These are phyloP conservation scores for Peromyscus attwateri DNA, from an alignment of 2,797 vertebrate genomes.

Conservation along the genomic window DNA sequence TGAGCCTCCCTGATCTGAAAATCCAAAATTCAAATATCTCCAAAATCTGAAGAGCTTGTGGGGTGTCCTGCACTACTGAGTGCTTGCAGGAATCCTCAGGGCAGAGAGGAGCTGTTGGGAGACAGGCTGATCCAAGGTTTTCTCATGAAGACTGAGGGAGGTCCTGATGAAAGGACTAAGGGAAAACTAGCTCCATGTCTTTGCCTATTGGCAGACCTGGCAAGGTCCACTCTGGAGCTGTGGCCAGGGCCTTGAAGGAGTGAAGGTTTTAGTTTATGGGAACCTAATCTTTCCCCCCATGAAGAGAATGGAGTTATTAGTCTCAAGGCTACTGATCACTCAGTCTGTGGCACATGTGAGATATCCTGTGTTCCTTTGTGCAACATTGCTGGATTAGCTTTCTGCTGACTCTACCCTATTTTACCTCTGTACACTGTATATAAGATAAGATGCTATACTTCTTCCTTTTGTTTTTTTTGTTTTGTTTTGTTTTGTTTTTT, in stretches of 20 bases:
- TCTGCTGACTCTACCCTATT: too few species aligned
- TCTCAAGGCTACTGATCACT: background rate
- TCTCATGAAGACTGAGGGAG: background rate
- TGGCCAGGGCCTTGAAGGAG: background rate
- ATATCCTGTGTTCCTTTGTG: background rate
- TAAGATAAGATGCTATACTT: too few species aligned
- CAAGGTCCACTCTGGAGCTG: background rate
- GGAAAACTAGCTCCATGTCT: background rate
- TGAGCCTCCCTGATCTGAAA: background rate
- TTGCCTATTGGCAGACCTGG: background rate
- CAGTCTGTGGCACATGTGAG: background rate
- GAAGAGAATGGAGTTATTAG: background rate
- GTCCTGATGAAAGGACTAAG: background rate
- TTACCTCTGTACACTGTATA: too few species aligned
- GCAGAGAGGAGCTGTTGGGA: background rate
- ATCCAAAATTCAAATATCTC: background rate
- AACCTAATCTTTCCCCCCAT: background rate
- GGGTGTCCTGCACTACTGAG: too few species aligned
- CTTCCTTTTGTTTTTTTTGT: too few species aligned
- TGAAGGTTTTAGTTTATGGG: background rate
- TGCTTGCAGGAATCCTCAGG: background rate
- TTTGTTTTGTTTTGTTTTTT: too few species aligned
- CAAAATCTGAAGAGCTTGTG: background rate
- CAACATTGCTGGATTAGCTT: background rate
- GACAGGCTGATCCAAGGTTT: background rate